Conservation (phyloP, 2,113 vertebrate genomes). For the Prunella fulvescens region DNA sequence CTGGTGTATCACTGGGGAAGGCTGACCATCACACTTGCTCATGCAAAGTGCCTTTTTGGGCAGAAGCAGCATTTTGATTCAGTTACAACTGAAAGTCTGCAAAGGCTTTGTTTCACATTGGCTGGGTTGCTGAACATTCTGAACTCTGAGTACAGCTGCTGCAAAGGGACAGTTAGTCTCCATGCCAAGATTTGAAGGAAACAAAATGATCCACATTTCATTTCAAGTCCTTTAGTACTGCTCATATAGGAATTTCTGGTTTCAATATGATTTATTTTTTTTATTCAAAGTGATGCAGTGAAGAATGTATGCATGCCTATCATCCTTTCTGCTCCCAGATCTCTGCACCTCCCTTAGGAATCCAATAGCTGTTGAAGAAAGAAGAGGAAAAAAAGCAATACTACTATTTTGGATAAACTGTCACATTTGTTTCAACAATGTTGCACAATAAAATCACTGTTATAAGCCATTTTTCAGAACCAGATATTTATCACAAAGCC, state of each 20-base stretch:
- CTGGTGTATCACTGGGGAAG: background rate
- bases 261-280: background rate
- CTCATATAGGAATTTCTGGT: background rate
- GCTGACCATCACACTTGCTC: background rate
- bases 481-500: background rate
- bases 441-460: background rate
- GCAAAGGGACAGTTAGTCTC: background rate
- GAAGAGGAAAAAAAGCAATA: background rate
- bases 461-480: background rate
- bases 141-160: slow-evolving; percentile 14
- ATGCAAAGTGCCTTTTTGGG: background rate
- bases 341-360: background rate
- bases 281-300: background rate
- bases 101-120: background rate
- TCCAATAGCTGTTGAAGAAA: background rate
- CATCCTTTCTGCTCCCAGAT: background rate
- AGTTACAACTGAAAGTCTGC: background rate
- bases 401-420: background rate
- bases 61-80: background rate
- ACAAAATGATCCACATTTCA: background rate
- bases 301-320: background rate
- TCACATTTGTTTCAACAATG: background rate
- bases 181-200: background rate
- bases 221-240: background rate
- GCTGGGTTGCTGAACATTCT: background rate